Evolutionary conservation across 2,797 vertebrate genomes (phyloP).

Genomic region (Tauraco hartlaubi): DNA sequence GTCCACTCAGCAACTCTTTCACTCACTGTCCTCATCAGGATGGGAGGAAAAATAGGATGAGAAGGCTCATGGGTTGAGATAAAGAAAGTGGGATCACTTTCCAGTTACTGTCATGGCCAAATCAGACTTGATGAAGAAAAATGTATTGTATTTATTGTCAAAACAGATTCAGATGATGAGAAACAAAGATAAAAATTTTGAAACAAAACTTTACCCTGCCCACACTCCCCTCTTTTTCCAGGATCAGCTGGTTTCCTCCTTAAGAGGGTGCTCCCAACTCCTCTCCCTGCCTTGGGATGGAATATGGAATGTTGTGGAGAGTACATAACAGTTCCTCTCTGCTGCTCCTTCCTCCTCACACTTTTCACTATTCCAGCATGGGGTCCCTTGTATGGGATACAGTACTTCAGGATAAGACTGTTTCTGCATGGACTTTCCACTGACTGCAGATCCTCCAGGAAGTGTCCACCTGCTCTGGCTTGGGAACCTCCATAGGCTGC

Average conservation of each 20-base stretch:
- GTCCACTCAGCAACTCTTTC: background rate
- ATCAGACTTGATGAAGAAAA: background rate
- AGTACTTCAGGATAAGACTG: background rate
- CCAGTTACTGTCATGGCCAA: background rate
- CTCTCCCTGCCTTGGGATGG: background rate
- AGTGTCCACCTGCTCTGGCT: rapidly evolving
- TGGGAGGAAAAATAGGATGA: background rate
- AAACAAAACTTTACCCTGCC: background rate
- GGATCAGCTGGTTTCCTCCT: background rate
- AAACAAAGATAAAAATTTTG: background rate
- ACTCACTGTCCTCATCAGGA: background rate
- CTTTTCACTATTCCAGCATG: background rate
- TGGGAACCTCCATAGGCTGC: background rate
- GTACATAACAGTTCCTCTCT: rapidly evolving
- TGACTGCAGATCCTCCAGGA: background rate
- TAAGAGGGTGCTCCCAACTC: background rate
- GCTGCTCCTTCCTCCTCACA: background rate
- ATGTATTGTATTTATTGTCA: background rate
- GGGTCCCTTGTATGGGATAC: rapidly evolving
- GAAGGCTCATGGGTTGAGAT: background rate
- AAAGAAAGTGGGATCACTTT: background rate
- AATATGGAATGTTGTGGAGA: background rate
- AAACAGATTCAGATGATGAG: background rate
- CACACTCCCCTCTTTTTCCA: background rate
- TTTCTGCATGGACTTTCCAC: background rate